These are phyloP conservation scores for Plectropomus leopardus DNA, from an alignment of 2,113 vertebrate genomes.

Conservation along the genomic window DNA sequence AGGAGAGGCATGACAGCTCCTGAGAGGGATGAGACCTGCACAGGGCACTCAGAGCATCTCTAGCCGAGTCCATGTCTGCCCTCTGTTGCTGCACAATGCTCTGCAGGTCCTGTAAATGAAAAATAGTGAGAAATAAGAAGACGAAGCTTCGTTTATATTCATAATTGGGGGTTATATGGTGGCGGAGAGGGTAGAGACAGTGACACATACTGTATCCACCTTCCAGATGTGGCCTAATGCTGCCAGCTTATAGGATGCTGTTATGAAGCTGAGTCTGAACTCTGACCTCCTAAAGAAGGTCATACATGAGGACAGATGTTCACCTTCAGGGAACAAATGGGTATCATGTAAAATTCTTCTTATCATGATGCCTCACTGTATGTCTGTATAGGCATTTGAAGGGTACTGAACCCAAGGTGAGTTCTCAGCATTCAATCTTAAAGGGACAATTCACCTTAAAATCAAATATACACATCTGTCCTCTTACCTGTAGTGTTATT, in stretches of 20 bases:
- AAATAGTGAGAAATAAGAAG: neutral
- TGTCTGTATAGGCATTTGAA: too few species aligned
- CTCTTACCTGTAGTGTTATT: too few species aligned
- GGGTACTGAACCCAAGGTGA: too few species aligned
- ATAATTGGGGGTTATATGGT: neutral
- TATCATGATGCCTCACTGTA: too few species aligned
- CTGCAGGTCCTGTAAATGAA: conserved; percentile 86
- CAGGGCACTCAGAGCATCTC: conserved; percentile 90
- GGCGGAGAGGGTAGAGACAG: neutral
- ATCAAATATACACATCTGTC: too few species aligned
- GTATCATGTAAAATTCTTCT: too few species aligned
- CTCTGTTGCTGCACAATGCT: conserved; percentile 90
- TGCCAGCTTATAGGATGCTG: neutral
- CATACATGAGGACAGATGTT: too few species aligned
- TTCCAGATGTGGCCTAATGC: neutral
- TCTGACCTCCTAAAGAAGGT: too few species aligned
- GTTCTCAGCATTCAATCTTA: too few species aligned
- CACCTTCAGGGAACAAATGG: too few species aligned
- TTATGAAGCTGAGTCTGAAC: too few species aligned
- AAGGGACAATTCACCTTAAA: too few species aligned
- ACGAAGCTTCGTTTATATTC: neutral
- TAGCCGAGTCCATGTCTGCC: conserved; percentile 85
- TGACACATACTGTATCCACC: neutral
- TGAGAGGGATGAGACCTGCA: conserved; percentile 91
- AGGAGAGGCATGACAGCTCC: conserved; percentile 89